phyloP scores from a whole-genome alignment of 2,113 vertebrate genomes.

The Misgurnus anguillicaudatus region DNA sequence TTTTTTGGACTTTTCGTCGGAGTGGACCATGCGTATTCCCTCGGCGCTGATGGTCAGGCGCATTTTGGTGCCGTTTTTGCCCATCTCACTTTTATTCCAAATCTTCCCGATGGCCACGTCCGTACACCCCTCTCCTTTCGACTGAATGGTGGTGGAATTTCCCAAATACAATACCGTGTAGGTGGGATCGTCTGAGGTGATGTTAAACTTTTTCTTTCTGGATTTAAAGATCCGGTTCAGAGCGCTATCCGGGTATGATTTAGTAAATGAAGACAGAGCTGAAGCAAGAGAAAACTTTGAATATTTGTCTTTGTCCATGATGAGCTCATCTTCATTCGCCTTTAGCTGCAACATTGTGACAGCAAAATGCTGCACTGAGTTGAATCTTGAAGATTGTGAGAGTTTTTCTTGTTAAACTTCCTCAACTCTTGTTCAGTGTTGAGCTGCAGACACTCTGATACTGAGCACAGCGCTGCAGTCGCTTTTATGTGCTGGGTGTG shows the following conservation, averaged over 20 bases:
- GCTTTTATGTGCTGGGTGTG: background rate
- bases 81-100: constrained; percentile 95
- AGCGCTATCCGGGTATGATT: constrained; percentile 90
- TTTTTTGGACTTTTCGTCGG: constrained; percentile 83
- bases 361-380: background rate
- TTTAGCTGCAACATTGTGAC: background rate
- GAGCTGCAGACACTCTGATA: background rate
- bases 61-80: constrained; percentile 94
- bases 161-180: constrained; percentile 96
- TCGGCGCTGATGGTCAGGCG: constrained; percentile 92
- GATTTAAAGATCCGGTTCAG: constrained; percentile 90
- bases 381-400: background rate
- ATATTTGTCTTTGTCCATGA: background rate
- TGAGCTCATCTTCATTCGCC: background rate
- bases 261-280: constrained; percentile 80
- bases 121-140: constrained; percentile 95
- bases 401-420: background rate
- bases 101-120: constrained; percentile 95
- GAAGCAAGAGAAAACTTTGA: background rate
- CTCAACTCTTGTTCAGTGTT: background rate
- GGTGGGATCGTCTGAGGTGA: constrained; percentile 93
- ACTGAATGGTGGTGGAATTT: constrained; percentile 96
- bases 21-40: constrained; percentile 95
- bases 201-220: constrained; percentile 88
- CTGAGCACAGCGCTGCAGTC: background rate